Conservation (phyloP, 92 coral and sea anemone genomes). For the Blastomussa wellsi region DNA sequence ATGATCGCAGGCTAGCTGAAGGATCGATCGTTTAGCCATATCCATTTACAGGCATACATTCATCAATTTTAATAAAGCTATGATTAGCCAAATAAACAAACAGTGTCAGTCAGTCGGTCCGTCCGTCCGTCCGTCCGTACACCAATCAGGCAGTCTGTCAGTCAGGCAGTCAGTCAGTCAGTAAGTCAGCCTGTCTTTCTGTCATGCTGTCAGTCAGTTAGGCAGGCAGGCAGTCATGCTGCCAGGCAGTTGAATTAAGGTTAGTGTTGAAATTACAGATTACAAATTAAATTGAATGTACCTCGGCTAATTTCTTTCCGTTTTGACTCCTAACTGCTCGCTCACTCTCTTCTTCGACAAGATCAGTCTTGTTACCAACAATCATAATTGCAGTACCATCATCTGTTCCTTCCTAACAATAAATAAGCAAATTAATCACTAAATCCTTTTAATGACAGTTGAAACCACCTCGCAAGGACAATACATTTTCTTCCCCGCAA, state of each 20-base stretch:
- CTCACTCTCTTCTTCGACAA: conserved; percentile 64
- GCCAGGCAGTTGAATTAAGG: not conserved
- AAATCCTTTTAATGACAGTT: not conserved
- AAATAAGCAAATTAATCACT: not conserved
- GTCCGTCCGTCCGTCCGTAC: too few relatives aligned
- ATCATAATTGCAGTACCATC: conserved; percentile 86
- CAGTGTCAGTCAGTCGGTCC: too few relatives aligned
- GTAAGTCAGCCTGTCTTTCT: not conserved
- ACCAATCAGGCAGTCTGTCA: too few relatives aligned
- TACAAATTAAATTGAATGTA: conserved; percentile 10
- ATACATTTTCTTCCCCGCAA: too few relatives aligned
- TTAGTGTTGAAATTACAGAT: not conserved
- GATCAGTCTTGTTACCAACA: conserved; percentile 88
- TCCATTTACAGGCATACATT: too few relatives aligned
- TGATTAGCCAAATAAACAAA: too few relatives aligned
- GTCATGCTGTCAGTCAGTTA: not conserved
- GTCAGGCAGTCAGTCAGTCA: not conserved
- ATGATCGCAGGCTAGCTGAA: too few relatives aligned
- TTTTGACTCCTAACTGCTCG: conserved; percentile 72
- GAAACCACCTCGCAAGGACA: not conserved
- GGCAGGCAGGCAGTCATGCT: not conserved
- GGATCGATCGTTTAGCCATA: too few relatives aligned
- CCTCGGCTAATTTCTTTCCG: conserved; percentile 81
- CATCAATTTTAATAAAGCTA: too few relatives aligned
- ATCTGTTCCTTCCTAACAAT: conserved; percentile 84